Conservation (phyloP, 2,888 invertebrate species). For the Nomada fabriciana region DNA sequence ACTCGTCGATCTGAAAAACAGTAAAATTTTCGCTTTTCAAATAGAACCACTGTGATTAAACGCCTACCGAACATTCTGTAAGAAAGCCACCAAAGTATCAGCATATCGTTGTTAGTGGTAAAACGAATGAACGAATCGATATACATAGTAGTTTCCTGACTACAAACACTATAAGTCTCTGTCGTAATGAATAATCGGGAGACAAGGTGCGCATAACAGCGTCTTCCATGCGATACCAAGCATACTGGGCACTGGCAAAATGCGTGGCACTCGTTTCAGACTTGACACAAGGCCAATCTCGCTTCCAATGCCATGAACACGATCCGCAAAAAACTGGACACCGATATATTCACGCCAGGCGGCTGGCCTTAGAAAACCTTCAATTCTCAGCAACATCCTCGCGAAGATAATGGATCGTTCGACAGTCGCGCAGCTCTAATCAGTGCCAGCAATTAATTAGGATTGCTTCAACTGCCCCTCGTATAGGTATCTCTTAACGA, state of each 20-base stretch:
- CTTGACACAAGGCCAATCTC: conserved; percentile 66
- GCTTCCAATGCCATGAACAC: conserved; percentile 70
- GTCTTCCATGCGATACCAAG: conserved; percentile 35
- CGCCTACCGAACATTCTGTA: not conserved
- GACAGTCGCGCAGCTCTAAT: not conserved
- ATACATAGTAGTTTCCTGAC: not conserved
- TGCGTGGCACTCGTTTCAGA: conserved; percentile 52
- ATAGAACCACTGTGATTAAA: not conserved
- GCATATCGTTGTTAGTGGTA: no score
- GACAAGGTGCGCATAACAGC: conserved; percentile 48
- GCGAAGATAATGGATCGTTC: not conserved
- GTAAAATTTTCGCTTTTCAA: not conserved
- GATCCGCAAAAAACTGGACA: conserved; percentile 50
- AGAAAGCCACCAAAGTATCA: not conserved
- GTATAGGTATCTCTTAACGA: no score
- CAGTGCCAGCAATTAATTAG: not conserved
- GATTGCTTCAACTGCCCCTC: no score
- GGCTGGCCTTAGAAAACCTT: not conserved
- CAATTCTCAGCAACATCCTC: not conserved
- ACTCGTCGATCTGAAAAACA: conserved; percentile 85
- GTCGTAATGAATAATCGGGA: conserved; percentile 42
- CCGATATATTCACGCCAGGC: conserved; percentile 33
- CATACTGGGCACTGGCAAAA: conserved; percentile 55
- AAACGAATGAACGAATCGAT: not conserved
- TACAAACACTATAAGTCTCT: conserved; percentile 25